phyloP scores from a whole-genome alignment of 2,113 vertebrate genomes.

The Vulpes ferrilata region DNA sequence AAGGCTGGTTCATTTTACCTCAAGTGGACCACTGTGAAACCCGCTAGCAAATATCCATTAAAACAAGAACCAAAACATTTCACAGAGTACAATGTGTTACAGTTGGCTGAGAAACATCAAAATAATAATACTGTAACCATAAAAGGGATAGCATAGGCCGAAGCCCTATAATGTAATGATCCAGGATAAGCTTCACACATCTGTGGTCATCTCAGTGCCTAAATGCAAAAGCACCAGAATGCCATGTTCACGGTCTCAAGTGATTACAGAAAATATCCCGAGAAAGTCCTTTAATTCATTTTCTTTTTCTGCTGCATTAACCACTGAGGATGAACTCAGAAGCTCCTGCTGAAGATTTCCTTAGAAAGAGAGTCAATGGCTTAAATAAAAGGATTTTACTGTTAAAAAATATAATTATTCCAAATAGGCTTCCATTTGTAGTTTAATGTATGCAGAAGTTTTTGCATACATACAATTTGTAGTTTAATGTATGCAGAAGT shows the following conservation, averaged over 20 bases:
- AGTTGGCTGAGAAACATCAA: neutral
- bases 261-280: neutral
- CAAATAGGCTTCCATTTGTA: neutral
- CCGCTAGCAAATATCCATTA: neutral
- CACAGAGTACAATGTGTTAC: neutral
- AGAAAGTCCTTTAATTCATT: neutral
- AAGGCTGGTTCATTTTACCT: neutral
- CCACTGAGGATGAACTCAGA: neutral
- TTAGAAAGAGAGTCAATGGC: neutral
- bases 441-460: neutral
- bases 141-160: neutral
- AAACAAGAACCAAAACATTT: constrained; percentile 48
- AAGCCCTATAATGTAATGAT: neutral
- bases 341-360: neutral
- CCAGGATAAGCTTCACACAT: neutral
- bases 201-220: neutral
- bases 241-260: neutral
- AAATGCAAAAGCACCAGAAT: neutral
- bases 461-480: neutral
- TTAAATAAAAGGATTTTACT: constrained; percentile 14
- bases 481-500: neutral
- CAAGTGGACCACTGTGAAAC: neutral
- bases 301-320: neutral
- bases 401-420: neutral
- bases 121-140: neutral